phyloP scores from a whole-genome alignment of 2,113 vertebrate genomes.

The Bubo scandiacus region DNA sequence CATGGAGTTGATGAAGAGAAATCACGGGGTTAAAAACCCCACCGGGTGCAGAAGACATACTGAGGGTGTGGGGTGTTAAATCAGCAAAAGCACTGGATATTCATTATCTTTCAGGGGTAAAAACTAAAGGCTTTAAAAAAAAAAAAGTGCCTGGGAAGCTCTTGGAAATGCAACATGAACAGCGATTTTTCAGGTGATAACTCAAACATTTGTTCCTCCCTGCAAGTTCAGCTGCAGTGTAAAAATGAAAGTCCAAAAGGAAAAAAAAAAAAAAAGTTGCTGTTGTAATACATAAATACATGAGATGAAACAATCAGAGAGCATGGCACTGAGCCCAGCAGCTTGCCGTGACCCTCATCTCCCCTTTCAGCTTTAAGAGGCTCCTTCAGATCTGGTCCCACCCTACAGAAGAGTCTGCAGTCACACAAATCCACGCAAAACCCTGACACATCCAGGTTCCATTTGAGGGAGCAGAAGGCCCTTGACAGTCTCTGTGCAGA shows the following conservation, averaged over 20 bases:
- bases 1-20: neutral
- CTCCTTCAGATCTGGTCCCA: neutral
- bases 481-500: neutral
- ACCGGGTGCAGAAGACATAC: neutral
- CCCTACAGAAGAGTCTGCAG: neutral
- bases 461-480: neutral
- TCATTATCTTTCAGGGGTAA: neutral
- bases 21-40: neutral
- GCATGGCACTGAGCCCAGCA: fast-evolving
- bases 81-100: neutral
- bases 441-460: neutral
- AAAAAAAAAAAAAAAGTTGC: neutral
- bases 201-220: neutral
- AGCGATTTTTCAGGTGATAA: neutral
- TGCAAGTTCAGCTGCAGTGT: neutral
- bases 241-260: neutral
- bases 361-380: neutral
- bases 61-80: neutral
- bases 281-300: neutral
- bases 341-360: too few species aligned
- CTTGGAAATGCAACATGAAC: neutral
- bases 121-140: neutral
- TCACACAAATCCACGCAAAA: neutral
- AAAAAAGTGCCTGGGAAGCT: neutral
- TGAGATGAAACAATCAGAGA: neutral